These are phyloP conservation scores for Aphaenogaster floridana DNA, from an alignment of 1,140 invertebrate genomes.

Conservation along the genomic window DNA sequence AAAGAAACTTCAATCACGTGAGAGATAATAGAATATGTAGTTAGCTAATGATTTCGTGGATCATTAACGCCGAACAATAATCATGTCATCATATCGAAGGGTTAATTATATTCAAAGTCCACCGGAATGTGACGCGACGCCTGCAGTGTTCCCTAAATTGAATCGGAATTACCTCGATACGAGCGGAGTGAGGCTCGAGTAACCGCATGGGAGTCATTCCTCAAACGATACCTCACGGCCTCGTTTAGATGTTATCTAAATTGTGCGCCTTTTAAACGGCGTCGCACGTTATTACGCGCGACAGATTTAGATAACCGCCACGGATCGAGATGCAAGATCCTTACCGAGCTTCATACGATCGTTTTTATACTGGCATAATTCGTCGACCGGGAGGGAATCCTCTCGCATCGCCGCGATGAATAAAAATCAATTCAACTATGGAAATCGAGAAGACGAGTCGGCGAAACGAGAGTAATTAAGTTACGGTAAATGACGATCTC, in stretches of 20 bases:
- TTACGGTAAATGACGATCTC: constrained; percentile 14
- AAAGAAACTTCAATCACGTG: not conserved
- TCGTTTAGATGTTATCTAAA: constrained; percentile 63
- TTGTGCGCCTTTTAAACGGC: constrained; percentile 37
- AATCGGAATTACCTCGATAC: constrained; percentile 52
- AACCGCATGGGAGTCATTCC: constrained; percentile 38
- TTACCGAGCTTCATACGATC: constrained; percentile 18
- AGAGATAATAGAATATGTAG: constrained; percentile 2
- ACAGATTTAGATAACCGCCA: constrained; percentile 50
- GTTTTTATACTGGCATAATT: constrained; percentile 56
- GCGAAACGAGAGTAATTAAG: not conserved
- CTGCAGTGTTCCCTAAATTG: constrained; percentile 15
- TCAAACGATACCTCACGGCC: constrained; percentile 43
- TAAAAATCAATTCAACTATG: constrained; percentile 53
- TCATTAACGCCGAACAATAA: not conserved
- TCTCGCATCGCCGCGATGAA: constrained; percentile 31
- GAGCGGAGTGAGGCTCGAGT: not conserved
- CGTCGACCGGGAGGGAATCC: constrained; percentile 2
- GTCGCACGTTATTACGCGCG: constrained; percentile 64
- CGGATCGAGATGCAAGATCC: not conserved
- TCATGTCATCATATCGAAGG: not conserved
- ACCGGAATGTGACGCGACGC: constrained; percentile 16
- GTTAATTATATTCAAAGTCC: constrained; percentile 57
- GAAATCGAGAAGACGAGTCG: constrained; percentile 19
- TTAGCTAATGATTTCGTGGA: constrained; percentile 5